Conservation (phyloP, 2,113 vertebrate species). For the Cottus gobio region DNA sequence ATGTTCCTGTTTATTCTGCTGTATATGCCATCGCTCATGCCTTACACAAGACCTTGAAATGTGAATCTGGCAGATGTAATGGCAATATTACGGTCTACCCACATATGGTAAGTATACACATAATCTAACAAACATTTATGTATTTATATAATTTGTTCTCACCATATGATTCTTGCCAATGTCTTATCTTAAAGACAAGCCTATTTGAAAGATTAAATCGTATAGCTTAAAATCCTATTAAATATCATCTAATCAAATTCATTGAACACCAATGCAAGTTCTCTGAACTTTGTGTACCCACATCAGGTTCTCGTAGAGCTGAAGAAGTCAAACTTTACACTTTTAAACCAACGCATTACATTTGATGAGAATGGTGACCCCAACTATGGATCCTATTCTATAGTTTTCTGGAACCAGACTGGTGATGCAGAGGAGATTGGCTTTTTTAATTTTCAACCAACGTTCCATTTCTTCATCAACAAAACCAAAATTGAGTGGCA, state of each 20-base stretch:
- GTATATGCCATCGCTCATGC: constrained; percentile 84
- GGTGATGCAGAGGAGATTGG: constrained; percentile 77
- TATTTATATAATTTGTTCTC: not conserved
- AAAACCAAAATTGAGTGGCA: constrained; percentile 80
- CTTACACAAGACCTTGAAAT: constrained; percentile 85
- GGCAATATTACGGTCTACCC: constrained; percentile 75
- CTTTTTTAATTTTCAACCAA: constrained; percentile 66
- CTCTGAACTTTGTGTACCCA: constrained; percentile 14
- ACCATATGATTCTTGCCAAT: not conserved
- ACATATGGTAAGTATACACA: constrained; percentile 80
- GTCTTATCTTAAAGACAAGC: not conserved
- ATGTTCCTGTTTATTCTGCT: constrained; percentile 80
- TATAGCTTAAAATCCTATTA: not conserved
- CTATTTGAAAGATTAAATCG: not conserved
- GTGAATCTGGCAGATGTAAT: constrained; percentile 74
- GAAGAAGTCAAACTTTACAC: constrained; percentile 84
- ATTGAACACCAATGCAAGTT: not conserved
- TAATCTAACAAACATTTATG: not conserved
- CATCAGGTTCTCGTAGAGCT: constrained; percentile 71
- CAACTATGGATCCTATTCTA: constrained; percentile 73
- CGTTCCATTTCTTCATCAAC: constrained; percentile 72
- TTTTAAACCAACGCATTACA: constrained; percentile 75
- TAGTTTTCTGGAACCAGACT: constrained; percentile 85
- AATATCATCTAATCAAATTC: not conserved
- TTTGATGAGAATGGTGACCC: constrained; percentile 85